These are phyloP conservation scores for Dendroctonus valens DNA, from an alignment of 1,140 invertebrate genomes.

Conservation along the genomic window DNA sequence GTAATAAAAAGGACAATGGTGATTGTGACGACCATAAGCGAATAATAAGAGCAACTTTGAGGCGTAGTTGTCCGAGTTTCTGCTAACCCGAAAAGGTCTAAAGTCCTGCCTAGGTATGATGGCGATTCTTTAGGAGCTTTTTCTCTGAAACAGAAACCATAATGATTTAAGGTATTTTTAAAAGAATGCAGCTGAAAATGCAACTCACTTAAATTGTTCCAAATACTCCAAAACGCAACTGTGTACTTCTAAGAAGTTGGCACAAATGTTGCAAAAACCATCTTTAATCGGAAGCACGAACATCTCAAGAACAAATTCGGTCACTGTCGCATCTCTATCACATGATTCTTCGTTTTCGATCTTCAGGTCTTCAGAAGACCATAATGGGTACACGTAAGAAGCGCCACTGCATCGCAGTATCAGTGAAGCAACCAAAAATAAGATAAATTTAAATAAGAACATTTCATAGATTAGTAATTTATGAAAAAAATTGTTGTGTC, in stretches of 20 bases:
- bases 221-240: conserved; percentile 21
- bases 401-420: conserved; percentile 11
- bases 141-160: background rate
- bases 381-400: conserved; percentile 30
- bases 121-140: background rate
- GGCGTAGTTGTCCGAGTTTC: background rate
- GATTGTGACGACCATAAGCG: conserved; percentile 17
- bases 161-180: background rate
- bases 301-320: conserved; percentile 23
- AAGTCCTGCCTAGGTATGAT: conserved; percentile 5
- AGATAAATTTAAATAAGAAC: conserved; percentile 16
- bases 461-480: conserved; percentile 19
- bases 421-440: conserved; percentile 14
- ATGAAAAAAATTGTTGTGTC: conserved; percentile 11
- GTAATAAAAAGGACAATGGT: conserved; percentile 2
- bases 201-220: conserved; percentile 11
- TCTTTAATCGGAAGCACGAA: conserved; percentile 28
- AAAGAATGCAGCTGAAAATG: background rate
- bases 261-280: conserved; percentile 27
- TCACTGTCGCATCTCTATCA: conserved; percentile 18
- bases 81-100: conserved; percentile 3
- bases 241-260: conserved; percentile 32
- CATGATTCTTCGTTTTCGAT: background rate
- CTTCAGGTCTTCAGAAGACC: background rate
- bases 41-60: conserved; percentile 16